These are phyloP conservation scores for Procapra przewalskii DNA, from an alignment of 2,113 vertebrate genomes.

Conservation along the genomic window DNA sequence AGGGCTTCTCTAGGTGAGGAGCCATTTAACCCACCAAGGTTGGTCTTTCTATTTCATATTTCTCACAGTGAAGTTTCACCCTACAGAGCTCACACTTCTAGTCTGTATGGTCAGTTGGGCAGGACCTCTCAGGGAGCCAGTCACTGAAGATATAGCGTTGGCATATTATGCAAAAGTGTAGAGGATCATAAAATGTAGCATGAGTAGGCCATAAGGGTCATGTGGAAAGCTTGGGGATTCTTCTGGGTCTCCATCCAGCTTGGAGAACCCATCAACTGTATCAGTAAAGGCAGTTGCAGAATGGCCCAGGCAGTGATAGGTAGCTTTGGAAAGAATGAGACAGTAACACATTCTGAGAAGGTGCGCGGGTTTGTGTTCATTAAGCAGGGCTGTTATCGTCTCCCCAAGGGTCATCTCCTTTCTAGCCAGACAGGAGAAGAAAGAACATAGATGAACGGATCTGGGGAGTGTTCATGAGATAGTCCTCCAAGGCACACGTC, in stretches of 20 bases:
- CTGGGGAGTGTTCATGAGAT: background rate
- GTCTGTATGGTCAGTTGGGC: background rate
- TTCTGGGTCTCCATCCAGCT: background rate
- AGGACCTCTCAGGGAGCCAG: background rate
- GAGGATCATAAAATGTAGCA: background rate
- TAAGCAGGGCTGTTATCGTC: background rate
- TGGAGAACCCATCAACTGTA: background rate
- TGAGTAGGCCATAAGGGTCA: background rate
- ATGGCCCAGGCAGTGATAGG: background rate
- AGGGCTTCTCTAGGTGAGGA: background rate
- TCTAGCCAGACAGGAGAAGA: background rate
- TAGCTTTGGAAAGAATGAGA: background rate
- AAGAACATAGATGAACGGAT: background rate
- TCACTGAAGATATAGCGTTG: background rate
- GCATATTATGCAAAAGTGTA: background rate
- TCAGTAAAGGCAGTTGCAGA: background rate
- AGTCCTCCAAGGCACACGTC: background rate
- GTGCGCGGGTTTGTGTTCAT: background rate
- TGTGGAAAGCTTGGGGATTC: background rate
- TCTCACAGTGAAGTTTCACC: background rate
- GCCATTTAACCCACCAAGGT: background rate
- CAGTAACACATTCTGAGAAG: background rate
- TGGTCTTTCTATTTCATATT: background rate
- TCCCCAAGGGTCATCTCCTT: background rate
- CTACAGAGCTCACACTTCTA: background rate